Conservation (phyloP, 2,888 invertebrate genomes). For the Cinara cedri region DNA sequence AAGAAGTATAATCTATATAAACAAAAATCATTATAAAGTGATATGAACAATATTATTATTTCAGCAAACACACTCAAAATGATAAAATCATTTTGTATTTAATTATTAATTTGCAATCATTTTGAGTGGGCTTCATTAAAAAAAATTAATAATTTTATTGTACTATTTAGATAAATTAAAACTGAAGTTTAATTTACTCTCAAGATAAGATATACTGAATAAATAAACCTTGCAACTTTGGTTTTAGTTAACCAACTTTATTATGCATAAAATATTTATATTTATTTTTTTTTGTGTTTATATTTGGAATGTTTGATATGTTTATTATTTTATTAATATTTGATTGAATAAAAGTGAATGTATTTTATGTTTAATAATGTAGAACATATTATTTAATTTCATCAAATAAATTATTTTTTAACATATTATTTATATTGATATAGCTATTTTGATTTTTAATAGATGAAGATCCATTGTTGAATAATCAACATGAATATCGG, state of each 20-base stretch:
- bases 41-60: not conserved
- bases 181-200: not conserved
- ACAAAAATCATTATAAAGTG: too few species aligned
- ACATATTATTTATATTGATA: slow-evolving; percentile 9
- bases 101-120: not conserved
- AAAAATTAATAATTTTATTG: not conserved
- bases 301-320: slow-evolving; percentile 29
- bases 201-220: slow-evolving; percentile 31
- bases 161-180: not conserved
- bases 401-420: slow-evolving; percentile 10
- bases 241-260: slow-evolving; percentile 12
- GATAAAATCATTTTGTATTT: not conserved
- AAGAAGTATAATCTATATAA: not conserved
- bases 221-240: slow-evolving; percentile 17
- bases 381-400: not conserved
- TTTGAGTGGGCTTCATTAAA: slow-evolving; percentile 1
- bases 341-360: not conserved
- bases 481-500: slow-evolving; percentile 78
- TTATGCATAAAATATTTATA: not conserved
- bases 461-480: slow-evolving; percentile 91
- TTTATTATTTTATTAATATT: slow-evolving; percentile 28
- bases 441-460: slow-evolving; percentile 56
- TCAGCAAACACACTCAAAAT: not conserved
- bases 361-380: not conserved
- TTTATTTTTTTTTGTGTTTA: slow-evolving; percentile 22